Conservation (phyloP, 2,797 vertebrate species). For the Psittacula derbiana region DNA sequence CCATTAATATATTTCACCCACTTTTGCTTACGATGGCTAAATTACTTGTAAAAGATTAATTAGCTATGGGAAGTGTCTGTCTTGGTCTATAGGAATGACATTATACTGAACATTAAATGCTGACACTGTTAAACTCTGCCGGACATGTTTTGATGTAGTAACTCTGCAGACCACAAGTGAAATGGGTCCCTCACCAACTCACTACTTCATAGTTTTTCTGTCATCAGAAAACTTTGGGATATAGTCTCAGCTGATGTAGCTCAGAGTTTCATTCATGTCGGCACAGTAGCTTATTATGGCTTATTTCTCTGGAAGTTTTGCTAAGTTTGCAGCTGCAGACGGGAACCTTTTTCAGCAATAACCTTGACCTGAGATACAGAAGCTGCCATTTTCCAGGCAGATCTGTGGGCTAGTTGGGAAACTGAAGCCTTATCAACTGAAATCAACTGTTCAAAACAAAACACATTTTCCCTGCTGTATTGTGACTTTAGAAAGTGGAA, state of each 20-base stretch:
- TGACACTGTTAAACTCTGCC: conserved; percentile 43
- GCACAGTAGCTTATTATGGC: not conserved
- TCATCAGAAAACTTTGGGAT: conserved; percentile 49
- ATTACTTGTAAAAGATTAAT: conserved; percentile 65
- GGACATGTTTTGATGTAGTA: conserved; percentile 50
- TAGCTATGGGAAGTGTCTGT: conserved; percentile 50
- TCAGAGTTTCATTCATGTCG: conserved; percentile 32
- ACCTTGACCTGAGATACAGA: not conserved
- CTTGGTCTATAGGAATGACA: conserved; percentile 48
- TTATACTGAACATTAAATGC: conserved; percentile 36
- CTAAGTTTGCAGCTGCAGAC: conserved; percentile 13
- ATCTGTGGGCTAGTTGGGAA: not conserved
- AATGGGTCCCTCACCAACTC: conserved; percentile 50
- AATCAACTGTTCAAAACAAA: not conserved
- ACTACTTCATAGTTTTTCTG: conserved; percentile 60
- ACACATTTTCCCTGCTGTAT: not conserved
- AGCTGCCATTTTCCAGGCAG: not conserved
- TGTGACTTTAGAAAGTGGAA: not conserved
- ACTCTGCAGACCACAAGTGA: conserved; percentile 40
- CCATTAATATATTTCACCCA: conserved; percentile 58
- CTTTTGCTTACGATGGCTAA: conserved; percentile 47
- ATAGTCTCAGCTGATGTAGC: not conserved
- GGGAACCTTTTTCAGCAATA: not conserved
- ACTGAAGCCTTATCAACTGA: not conserved
- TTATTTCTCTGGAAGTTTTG: conserved; percentile 44